Evolutionary conservation across 2,797 vertebrate genomes (phyloP), one percentile per base, ranked within the genome.

Genomic region (Enteromius paludinosus): DNA sequence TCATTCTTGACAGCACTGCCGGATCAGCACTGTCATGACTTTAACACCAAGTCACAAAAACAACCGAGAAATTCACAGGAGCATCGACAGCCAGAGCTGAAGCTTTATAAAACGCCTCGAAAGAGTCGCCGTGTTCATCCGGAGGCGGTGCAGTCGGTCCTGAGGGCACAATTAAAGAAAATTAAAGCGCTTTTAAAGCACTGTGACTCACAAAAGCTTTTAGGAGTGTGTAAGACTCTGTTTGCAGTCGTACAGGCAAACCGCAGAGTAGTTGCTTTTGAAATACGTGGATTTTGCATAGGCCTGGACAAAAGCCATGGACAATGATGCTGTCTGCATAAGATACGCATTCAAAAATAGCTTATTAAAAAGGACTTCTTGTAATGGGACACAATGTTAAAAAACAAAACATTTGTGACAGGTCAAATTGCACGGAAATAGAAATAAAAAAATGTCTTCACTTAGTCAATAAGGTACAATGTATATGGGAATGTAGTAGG

Each of bases 121-220:
- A 38, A 73, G 70, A 54, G 71, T 23, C 3, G 6, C 15, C 0
- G 11, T 14, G 23, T 33, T 56, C 30, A 23, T 38, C 49, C 7
- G 2, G 47, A 38, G 71, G 30, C 11, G 1, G 71, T 17, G 54
- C 6, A 56, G 30, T 4, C 28, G 11, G 9, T 71, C 25, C 69
- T 49, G 69, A 71, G 17, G 18, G 18, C 17, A n/a, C 28, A 54
- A 35, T 54, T 73, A 73, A 14, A 73, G 28, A n/a, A 14, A 73
- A 72, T 11, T 28, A 47, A 47, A 47, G 68, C 41, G 8, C 41
- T 43, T 45, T 52, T 72, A 33, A 33, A 72, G 70, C 71, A 35
- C 30, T 6, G 10, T 52, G 47, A 52, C 47, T 52, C 25, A 71
- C 47, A 14, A 14, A 72, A 35, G 28, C 45, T 52, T 54, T 73